Percentiles rank a stretch among this genome's conserved stretches.
phyloP scores from a whole-genome alignment of 2,113 vertebrate genomes.

The Scomber scombrus region DNA sequence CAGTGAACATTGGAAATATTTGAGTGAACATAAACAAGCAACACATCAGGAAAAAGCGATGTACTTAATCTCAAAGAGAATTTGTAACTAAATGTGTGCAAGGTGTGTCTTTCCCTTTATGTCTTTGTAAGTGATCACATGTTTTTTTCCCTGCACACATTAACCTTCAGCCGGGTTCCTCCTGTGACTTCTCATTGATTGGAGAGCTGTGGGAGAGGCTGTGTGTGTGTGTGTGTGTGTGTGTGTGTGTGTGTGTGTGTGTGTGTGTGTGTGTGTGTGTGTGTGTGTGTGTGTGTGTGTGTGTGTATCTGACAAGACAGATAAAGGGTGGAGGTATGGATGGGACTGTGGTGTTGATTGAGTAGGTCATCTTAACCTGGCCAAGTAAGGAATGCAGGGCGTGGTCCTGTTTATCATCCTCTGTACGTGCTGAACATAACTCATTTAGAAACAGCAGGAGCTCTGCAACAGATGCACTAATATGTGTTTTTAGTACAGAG shows the following conservation, averaged over 20 bases:
- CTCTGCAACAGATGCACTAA: slow-evolving; percentile 30
- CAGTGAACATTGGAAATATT: background rate
- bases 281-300: slow-evolving; percentile 20
- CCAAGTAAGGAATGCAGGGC: slow-evolving; percentile 48
- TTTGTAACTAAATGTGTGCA: background rate
- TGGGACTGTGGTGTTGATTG: slow-evolving; percentile 59
- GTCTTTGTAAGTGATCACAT: slow-evolving; percentile 24
- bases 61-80: background rate
- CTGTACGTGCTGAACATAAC: slow-evolving; percentile 43
- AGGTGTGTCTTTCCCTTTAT: background rate
- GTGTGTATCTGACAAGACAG: slow-evolving; percentile 34
- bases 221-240: slow-evolving; percentile 18
- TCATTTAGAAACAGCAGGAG: slow-evolving; percentile 35
- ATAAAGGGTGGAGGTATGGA: slow-evolving; percentile 42
- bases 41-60: background rate
- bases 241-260: slow-evolving; percentile 31
- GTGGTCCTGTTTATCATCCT: slow-evolving; percentile 58
- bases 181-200: slow-evolving; percentile 75
- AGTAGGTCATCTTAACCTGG: slow-evolving; percentile 53
- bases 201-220: slow-evolving; percentile 11
- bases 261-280: slow-evolving; percentile 30
- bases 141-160: slow-evolving; percentile 60
- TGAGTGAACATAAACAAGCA: background rate
- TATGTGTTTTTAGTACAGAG: slow-evolving; percentile 3
- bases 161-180: slow-evolving; percentile 77